These are phyloP conservation scores for Panopea generosa DNA, from an alignment of 2,888 invertebrate species.

Conservation along the genomic window DNA sequence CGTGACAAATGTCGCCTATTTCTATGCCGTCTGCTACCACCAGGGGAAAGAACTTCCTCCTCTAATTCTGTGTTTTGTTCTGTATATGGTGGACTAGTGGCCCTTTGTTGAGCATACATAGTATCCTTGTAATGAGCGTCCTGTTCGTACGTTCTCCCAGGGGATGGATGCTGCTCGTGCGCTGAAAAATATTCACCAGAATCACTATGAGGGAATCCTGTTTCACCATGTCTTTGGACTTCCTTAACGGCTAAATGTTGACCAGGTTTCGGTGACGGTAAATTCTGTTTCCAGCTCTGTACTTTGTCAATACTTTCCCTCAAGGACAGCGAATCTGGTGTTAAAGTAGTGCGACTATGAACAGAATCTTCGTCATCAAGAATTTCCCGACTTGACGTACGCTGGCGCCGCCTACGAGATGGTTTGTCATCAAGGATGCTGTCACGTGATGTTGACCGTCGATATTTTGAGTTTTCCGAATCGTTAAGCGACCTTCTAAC, in stretches of 20 bases:
- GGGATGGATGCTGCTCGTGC: slow-evolving; percentile 61
- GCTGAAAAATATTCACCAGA: slow-evolving; percentile 73
- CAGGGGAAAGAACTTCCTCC: slow-evolving; percentile 61
- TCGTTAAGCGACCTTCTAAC: slow-evolving; percentile 63
- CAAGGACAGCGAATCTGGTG: slow-evolving; percentile 80
- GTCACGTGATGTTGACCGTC: slow-evolving; percentile 78
- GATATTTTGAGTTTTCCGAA: slow-evolving; percentile 56
- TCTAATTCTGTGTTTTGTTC: slow-evolving; percentile 42
- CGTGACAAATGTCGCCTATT: slow-evolving; percentile 66
- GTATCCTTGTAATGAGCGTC: slow-evolving; percentile 42
- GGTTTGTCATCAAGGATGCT: slow-evolving; percentile 76
- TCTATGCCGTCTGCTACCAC: slow-evolving; percentile 55
- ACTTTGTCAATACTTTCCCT: slow-evolving; percentile 84
- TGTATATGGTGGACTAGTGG: slow-evolving; percentile 27
- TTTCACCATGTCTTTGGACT: slow-evolving; percentile 54
- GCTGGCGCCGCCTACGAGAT: slow-evolving; percentile 64
- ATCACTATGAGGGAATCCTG: slow-evolving; percentile 68
- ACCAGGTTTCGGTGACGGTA: slow-evolving; percentile 68
- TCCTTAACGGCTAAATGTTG: slow-evolving; percentile 50
- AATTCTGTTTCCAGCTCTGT: slow-evolving; percentile 82
- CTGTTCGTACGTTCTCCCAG: slow-evolving; percentile 28
- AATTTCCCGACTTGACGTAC: slow-evolving; percentile 76
- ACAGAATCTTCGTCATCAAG: slow-evolving; percentile 67
- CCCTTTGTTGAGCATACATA: slow-evolving; percentile 45
- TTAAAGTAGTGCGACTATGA: slow-evolving; percentile 68